Percentiles rank a stretch among this genome's conserved stretches.
phyloP scores from a whole-genome alignment of 2,888 invertebrate genomes.

The Synergus laeviventris region DNA sequence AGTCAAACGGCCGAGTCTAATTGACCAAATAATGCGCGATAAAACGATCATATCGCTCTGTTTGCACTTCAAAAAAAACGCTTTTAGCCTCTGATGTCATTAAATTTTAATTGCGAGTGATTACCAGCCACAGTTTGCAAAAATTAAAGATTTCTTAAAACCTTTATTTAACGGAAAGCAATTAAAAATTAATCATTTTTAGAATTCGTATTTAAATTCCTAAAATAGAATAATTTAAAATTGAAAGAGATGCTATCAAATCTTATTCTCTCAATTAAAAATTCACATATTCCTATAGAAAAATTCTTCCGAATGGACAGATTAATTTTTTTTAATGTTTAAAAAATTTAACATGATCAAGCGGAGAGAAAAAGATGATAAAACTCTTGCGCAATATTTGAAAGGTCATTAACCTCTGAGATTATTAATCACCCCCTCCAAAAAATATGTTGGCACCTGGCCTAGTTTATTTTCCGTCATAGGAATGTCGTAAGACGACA shows the following conservation, averaged over 20 bases:
- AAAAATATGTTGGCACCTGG: slow-evolving; percentile 2
- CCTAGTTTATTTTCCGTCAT: slow-evolving; percentile 5
- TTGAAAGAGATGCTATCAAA: not conserved
- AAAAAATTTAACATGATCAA: too few relatives aligned
- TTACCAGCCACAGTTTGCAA: not conserved
- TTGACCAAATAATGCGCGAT: slow-evolving; percentile 25
- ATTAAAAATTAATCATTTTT: not conserved
- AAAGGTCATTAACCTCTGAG: not conserved
- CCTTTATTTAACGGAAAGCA: not conserved
- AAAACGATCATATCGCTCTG: slow-evolving; percentile 7
- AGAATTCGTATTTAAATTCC: not conserved
- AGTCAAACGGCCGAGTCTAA: slow-evolving; percentile 11
- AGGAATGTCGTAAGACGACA: not conserved
- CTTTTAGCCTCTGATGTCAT: not conserved
- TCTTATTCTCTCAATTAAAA: too few relatives aligned
- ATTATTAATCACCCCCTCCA: not conserved
- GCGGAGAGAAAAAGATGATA: not conserved
- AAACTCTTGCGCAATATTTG: not conserved
- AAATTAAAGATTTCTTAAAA: too few relatives aligned
- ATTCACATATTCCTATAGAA: too few relatives aligned
- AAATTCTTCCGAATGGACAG: too few relatives aligned
- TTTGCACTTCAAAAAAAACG: not conserved
- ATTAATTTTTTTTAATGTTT: too few relatives aligned
- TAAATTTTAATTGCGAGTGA: not conserved
- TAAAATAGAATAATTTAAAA: not conserved